Conservation (phyloP, 2,113 vertebrate genomes). For the Pithys albifrons region DNA sequence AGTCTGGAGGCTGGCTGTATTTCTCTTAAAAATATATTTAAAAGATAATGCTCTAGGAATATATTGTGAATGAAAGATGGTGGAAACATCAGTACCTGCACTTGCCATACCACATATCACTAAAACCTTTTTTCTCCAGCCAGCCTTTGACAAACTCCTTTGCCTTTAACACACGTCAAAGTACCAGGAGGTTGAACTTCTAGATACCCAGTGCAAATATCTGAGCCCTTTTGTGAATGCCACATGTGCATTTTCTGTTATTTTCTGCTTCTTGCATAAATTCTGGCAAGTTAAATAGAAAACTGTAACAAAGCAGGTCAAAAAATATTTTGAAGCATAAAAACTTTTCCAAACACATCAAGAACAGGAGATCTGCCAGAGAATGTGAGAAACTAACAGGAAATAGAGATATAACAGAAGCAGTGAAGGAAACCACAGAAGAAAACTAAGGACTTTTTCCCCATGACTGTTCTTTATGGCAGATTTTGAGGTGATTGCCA, state of each 20-base stretch:
- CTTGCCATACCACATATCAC: not conserved
- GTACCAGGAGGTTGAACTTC: not conserved
- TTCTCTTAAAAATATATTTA: not conserved
- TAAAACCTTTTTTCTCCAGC: not conserved
- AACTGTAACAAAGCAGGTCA: not conserved
- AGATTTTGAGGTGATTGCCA: not conserved
- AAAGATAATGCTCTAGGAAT: not conserved
- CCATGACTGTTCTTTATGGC: not conserved
- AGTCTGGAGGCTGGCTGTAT: not conserved
- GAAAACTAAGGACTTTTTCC: not conserved
- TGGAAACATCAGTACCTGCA: not conserved
- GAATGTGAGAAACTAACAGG: not conserved
- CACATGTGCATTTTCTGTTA: not conserved
- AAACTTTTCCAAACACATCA: not conserved
- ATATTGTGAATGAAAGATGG: not conserved
- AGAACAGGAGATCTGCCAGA: not conserved
- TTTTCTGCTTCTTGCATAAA: slow-evolving; percentile 16
- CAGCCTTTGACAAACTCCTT: not conserved
- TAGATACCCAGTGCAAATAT: not conserved
- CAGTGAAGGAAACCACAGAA: not conserved
- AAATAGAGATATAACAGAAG: not conserved
- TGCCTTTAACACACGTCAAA: not conserved
- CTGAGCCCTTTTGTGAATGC: not conserved
- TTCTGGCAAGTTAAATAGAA: not conserved
- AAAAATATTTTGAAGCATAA: not conserved